phyloP scores from a whole-genome alignment of 2,113 vertebrate species.

The Corvus moneduloides region DNA sequence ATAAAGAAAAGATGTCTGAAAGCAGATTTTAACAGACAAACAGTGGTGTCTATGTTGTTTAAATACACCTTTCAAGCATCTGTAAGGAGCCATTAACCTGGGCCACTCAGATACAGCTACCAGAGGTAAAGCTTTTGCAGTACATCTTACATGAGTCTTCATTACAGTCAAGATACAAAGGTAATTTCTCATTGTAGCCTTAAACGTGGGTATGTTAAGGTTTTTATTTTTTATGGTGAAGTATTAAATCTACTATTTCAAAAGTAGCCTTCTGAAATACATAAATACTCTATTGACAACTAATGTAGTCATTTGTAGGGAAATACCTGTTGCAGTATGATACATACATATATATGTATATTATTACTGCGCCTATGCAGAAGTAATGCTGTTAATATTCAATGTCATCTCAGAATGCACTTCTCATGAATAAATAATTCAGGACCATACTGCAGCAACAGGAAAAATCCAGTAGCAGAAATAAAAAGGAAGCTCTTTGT shows the following conservation, averaged over 20 bases:
- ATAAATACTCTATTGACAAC: neutral
- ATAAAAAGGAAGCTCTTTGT: neutral
- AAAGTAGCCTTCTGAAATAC: neutral
- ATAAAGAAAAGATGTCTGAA: neutral
- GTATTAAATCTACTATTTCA: neutral
- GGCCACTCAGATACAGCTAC: neutral
- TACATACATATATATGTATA: neutral
- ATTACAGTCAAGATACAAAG: neutral
- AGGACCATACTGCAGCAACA: neutral
- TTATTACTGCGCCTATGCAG: neutral
- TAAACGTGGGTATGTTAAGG: neutral
- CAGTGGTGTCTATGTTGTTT: neutral
- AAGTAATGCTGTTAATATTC: neutral
- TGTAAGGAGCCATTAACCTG: neutral
- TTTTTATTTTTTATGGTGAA: neutral
- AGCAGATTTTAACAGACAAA: neutral
- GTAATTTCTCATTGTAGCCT: neutral
- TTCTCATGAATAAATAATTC: neutral
- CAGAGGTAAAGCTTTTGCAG: neutral
- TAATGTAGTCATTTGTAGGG: neutral
- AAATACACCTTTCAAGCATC: neutral
- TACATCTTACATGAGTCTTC: neutral
- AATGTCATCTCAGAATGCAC: neutral
- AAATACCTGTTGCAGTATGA: neutral
- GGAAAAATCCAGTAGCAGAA: neutral